phyloP scores from a whole-genome alignment of 2,797 vertebrate genomes.

The Borostomias antarcticus region DNA sequence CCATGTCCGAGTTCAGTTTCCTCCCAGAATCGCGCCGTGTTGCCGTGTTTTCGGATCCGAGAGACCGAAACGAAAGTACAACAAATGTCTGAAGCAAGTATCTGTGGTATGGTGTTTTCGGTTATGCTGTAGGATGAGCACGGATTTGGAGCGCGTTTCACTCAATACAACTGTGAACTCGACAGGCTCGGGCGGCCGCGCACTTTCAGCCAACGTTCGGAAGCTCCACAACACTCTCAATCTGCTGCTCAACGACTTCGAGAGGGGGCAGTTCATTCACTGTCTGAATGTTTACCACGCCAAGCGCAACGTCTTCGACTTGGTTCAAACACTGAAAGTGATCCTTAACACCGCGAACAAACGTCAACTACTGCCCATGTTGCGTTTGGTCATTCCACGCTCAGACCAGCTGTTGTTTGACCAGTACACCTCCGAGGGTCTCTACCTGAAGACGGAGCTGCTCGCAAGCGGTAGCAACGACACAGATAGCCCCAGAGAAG shows the following conservation, averaged over 20 bases:
- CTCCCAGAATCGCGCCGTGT: conserved; percentile 34
- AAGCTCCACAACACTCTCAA: conserved; percentile 89
- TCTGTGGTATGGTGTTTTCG: conserved; percentile 31
- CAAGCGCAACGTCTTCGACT: conserved; percentile 92
- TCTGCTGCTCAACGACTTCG: conserved; percentile 84
- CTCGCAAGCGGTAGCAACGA: conserved; percentile 45
- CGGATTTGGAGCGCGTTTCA: conserved; percentile 80
- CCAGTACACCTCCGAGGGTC: conserved; percentile 92
- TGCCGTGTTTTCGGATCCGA: conserved; percentile 13
- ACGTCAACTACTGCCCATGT: conserved; percentile 89
- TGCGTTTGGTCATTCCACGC: conserved; percentile 91
- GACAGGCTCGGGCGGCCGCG: conserved; percentile 69
- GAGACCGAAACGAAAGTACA: background rate
- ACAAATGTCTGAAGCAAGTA: conserved; percentile 31
- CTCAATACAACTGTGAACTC: conserved; percentile 66
- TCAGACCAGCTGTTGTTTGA: conserved; percentile 96
- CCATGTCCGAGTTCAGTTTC: background rate
- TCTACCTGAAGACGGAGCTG: conserved; percentile 80
- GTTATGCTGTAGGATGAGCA: conserved; percentile 77
- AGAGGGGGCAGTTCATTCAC: conserved; percentile 91
- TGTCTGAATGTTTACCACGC: conserved; percentile 93
- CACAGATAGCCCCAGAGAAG: conserved; percentile 40
- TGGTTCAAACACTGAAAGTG: conserved; percentile 89
- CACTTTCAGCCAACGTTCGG: conserved; percentile 89
- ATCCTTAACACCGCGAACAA: conserved; percentile 85